Percentiles rank a stretch among this genome's conserved stretches.
phyloP scores from a whole-genome alignment of 1,140 invertebrate genomes.

The Lithobius niger region DNA sequence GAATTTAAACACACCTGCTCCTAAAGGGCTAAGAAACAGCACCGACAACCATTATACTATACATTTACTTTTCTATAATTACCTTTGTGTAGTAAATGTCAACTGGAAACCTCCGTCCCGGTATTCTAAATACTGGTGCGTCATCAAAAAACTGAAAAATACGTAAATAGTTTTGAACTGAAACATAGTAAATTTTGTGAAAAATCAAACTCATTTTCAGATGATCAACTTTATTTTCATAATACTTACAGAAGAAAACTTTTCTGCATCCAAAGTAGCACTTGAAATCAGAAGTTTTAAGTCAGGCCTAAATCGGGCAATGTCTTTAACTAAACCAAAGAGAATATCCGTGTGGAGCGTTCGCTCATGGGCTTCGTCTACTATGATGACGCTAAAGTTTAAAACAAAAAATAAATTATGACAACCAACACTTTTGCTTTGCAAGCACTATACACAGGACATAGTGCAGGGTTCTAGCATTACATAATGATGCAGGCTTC shows the following conservation, averaged over 20 bases:
- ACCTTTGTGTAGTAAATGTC: conserved; percentile 96
- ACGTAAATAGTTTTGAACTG: background rate
- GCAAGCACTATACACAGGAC: background rate
- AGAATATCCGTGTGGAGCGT: conserved; percentile 97
- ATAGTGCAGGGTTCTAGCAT: no score
- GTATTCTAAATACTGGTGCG: conserved; percentile 95
- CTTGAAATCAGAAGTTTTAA: conserved; percentile 94
- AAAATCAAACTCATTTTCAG: background rate
- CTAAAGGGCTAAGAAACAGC: no score
- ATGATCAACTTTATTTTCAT: background rate
- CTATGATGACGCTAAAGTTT: conserved; percentile 81
- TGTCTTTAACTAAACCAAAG: conserved; percentile 97
- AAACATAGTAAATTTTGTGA: background rate
- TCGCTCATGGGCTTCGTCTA: conserved; percentile 98
- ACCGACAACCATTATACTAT: no score
- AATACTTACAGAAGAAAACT: conserved; percentile 62
- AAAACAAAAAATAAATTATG: conserved; percentile 1
- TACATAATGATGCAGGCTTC: background rate
- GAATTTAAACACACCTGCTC: no score
- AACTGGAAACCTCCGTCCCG: conserved; percentile 65
- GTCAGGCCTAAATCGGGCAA: conserved; percentile 83
- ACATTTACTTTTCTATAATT: conserved; percentile 8
- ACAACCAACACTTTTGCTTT: background rate
- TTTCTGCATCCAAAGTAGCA: conserved; percentile 94
- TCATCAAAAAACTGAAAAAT: conserved; percentile 77